Conservation (phyloP, 2,113 vertebrate species). For the Isichthys henryi region DNA sequence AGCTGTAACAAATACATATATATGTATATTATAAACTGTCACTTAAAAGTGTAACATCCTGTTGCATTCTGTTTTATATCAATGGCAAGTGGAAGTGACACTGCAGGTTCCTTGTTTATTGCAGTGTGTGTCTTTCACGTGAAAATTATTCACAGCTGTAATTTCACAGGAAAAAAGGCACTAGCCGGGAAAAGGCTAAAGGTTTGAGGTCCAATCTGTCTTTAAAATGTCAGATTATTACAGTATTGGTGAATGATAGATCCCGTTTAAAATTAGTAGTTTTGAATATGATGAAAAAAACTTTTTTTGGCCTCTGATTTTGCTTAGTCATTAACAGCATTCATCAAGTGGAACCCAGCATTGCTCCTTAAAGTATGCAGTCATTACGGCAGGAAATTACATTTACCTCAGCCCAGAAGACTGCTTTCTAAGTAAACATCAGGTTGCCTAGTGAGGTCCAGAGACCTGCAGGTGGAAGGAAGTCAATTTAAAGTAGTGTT, state of each 20-base stretch:
- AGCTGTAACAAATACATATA: not conserved
- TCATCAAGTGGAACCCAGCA: not conserved
- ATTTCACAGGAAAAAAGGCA: not conserved
- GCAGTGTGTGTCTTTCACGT: not conserved
- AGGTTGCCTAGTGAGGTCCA: not conserved
- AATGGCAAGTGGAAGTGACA: not conserved
- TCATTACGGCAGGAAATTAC: not conserved
- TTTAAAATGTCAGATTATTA: not conserved
- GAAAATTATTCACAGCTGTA: not conserved
- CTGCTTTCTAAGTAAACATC: not conserved
- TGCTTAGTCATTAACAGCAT: not conserved
- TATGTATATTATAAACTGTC: not conserved
- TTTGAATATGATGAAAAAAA: not conserved
- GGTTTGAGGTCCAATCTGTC: not conserved
- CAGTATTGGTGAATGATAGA: not conserved
- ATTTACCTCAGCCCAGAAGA: not conserved
- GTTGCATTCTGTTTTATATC: not conserved
- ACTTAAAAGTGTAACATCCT: not conserved
- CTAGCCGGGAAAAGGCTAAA: not conserved
- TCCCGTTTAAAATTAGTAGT: not conserved
- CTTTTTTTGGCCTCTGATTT: not conserved
- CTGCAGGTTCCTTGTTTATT: not conserved
- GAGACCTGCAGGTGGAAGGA: not conserved
- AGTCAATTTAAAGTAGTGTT: not conserved
- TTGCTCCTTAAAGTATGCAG: not conserved